Evolutionary conservation across 92 coral and sea anemone species (phyloP), one percentile per base, ranked within the genome.

Genomic region (Epizoanthus stellaris): DNA sequence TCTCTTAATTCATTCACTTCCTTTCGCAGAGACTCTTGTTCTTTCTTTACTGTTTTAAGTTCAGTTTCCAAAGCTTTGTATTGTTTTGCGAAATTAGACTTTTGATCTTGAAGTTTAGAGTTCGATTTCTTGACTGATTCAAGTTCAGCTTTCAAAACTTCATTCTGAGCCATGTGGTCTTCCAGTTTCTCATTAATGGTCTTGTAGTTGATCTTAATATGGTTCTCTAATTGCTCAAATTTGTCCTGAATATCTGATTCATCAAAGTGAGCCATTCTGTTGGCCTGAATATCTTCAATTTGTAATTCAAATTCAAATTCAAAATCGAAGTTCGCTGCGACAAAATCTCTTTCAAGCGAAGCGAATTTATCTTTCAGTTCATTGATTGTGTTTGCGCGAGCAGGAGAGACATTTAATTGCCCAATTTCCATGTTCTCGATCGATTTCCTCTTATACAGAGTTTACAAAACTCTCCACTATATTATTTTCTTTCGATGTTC

Each of bases 101-200:
- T 73, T 73, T 73, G 77, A n/a, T 73, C 77, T 49, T 73, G 77
- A 5, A 73, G 77, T 73, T 73, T 49, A 7, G 61, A 47, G 23
- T 73, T 73, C 40, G 60, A 52, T 72, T 73, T 73, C 62, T 47
- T 73, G 6, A 73, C 62, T 53, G 40, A 73, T 53, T 73, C 77
- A 23, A 23, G 25, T 23, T 23, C 25, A 23, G 25, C 25, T 23
- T 23, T 23, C 21, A 73, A 53, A 17, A 49, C 16, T 19, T 49
- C 77, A 73, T 30, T 47, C 52, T 73, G 77, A 21, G 40, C 53
- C 60, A 53, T 19, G 36, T 73, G 19, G n/a, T 47, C 62, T 23
- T 16, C 25, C 61, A 73, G 77, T 19, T 73, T 73, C 40, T 47
- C 77, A 19, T 49, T 21, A 52, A 73, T 47, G 39, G 77, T 2